Percentiles rank a stretch among this genome's conserved stretches.
Evolutionary conservation across 2,797 vertebrate genomes (phyloP).

Genomic region (Notoglanidium macrostoma): DNA sequence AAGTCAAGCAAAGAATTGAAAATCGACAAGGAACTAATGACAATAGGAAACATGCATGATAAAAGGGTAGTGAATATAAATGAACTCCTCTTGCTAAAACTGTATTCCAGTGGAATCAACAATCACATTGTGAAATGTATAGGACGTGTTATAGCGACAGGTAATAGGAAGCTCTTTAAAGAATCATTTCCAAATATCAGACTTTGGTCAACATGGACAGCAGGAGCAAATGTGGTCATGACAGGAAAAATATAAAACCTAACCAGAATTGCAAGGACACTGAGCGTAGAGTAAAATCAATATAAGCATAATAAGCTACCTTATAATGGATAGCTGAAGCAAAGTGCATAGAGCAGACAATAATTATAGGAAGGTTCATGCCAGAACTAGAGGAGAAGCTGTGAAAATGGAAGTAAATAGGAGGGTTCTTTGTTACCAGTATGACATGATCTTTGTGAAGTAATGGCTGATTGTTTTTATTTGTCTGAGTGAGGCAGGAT

Average conservation of each 20-base stretch:
- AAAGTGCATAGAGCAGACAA: background rate
- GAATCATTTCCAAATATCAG: background rate
- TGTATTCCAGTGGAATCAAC: conserved; percentile 5
- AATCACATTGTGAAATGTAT: conserved; percentile 4
- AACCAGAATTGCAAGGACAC: background rate
- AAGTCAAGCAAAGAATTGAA: conserved; percentile 61
- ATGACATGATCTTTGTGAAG: background rate
- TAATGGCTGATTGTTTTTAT: conserved; percentile 12
- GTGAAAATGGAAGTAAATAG: background rate
- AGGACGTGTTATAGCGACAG: background rate
- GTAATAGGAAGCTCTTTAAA: background rate
- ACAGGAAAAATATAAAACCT: background rate
- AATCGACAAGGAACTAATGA: conserved; percentile 53
- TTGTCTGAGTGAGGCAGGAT: background rate
- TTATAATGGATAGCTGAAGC: background rate
- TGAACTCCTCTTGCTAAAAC: conserved; percentile 38
- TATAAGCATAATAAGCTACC: background rate
- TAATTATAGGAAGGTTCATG: background rate
- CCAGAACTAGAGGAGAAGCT: background rate
- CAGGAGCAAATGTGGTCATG: background rate
- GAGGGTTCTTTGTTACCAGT: background rate
- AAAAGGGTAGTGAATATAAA: conserved; percentile 58
- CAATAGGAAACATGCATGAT: conserved; percentile 49
- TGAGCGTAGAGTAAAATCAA: background rate
- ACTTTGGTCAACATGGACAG: background rate